Evolutionary conservation across 2,113 vertebrate genomes (phyloP), one percentile per base, ranked within the genome.

Genomic region (Sciurus niger): DNA sequence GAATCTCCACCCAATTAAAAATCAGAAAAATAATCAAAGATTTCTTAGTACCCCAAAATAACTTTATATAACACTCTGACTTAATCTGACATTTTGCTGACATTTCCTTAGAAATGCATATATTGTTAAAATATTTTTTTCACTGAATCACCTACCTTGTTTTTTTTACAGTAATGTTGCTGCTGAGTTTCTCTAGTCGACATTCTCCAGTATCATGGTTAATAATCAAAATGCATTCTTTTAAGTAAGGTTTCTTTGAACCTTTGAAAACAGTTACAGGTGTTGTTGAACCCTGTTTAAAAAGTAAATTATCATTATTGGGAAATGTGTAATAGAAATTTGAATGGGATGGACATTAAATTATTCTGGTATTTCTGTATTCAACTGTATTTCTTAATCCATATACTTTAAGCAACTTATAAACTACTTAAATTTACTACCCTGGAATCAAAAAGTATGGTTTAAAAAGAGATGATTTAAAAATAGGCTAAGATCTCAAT

Each of bases 131-230:
- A 82, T 58, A 78, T 88, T 96, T 70, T 83, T 86, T 94, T 97
- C 11, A 89, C 80, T 82, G 95, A 37, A 84, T 34, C 68, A 98
- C 98, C 87, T 97, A 99, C 99, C 99, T 99, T 96, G 99, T 99
- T 98, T 99, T 99, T 98, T 99, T 99, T 96, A 99, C 99, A 90
- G 99, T 99, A 97, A 99, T 99, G 95, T 99, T 99, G 98, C 99
- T 99, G 98, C 98, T 99, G 93, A 99, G 99, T 97, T 99, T 99
- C 98, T 99, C 99, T 97, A 99, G 99, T 90, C 99, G 99, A 98
- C 99, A 99, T 98, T 99, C 99, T 97, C 99, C 99, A 46, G 99
- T 99, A 98, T 99, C 99, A 90, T 99, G 99, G 98, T 99, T 99
- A 97, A 99, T 99, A 89, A 99, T 99, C 95, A 99, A 99, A 98